Conservation (phyloP, 1,140 invertebrate genomes). For the Musca vetustissima region DNA sequence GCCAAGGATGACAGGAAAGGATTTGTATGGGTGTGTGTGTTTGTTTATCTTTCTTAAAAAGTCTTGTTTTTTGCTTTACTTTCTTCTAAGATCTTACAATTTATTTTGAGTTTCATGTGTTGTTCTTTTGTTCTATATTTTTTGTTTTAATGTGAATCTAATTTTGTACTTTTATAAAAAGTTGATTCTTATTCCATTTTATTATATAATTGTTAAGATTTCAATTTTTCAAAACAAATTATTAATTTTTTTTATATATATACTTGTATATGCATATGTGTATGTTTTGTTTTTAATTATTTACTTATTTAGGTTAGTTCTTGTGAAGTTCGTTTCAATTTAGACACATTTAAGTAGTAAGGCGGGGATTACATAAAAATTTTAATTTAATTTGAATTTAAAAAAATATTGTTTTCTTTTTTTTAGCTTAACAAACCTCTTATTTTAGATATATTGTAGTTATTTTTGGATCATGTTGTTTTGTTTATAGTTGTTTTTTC, state of each 20-base stretch:
- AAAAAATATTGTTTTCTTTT: background rate
- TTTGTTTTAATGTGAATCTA: background rate
- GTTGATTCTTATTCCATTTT: slow-evolving; percentile 21
- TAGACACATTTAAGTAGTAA: slow-evolving; percentile 13
- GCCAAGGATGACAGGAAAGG: too few relatives aligned
- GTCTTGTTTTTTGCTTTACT: too few relatives aligned
- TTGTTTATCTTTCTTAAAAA: too few relatives aligned
- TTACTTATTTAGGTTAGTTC: background rate
- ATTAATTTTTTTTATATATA: slow-evolving; percentile 5
- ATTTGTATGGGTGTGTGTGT: too few relatives aligned
- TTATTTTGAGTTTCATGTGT: background rate
- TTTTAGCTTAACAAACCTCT: background rate
- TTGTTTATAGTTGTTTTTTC: slow-evolving; percentile 9
- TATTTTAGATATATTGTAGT: background rate
- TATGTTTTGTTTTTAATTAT: too few relatives aligned
- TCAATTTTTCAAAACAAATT: slow-evolving; percentile 6
- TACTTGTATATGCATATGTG: background rate
- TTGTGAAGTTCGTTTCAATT: slow-evolving; percentile 1
- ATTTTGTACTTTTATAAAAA: slow-evolving; percentile 20
- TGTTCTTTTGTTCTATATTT: background rate
- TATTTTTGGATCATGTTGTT: background rate
- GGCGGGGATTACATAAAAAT: background rate
- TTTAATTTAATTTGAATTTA: background rate
- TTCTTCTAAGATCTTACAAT: too few relatives aligned
- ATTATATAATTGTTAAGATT: slow-evolving; percentile 7